These are phyloP conservation scores for Coturnix japonica DNA, from an alignment of 2,113 vertebrate genomes.

Conservation along the genomic window DNA sequence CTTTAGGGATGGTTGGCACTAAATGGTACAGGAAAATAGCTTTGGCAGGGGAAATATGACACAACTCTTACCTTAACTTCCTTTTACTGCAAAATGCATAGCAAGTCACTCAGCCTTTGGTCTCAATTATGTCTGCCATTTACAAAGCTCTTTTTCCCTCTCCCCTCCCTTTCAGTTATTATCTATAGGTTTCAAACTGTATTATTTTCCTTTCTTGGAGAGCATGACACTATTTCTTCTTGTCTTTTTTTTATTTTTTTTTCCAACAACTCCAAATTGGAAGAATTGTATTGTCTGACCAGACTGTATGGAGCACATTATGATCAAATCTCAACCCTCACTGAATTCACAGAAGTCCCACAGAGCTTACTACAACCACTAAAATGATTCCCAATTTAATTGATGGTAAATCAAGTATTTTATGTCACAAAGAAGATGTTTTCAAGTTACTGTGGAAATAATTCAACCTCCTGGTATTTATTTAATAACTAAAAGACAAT, in stretches of 20 bases:
- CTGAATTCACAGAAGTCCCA: background rate
- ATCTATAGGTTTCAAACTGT: background rate
- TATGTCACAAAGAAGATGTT: background rate
- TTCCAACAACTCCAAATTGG: background rate
- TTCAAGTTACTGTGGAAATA: conserved; percentile 13
- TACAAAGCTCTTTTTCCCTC: background rate
- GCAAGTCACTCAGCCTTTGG: background rate
- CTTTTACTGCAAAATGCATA: background rate
- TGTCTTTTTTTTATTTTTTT: background rate
- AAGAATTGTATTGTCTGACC: background rate
- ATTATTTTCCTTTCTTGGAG: background rate
- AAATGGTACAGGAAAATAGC: background rate
- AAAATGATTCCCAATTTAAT: background rate
- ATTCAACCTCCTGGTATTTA: background rate
- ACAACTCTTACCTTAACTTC: background rate
- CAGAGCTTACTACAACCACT: background rate
- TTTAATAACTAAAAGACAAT: background rate
- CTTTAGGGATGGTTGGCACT: background rate
- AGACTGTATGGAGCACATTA: background rate
- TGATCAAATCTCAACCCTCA: background rate
- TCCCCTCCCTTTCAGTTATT: background rate
- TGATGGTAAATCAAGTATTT: background rate
- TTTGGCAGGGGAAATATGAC: background rate
- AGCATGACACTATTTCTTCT: background rate
- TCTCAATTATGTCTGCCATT: background rate